These are phyloP conservation scores for Drosophila ezoana DNA, from an alignment of 2,888 invertebrate species.

Conservation along the genomic window DNA sequence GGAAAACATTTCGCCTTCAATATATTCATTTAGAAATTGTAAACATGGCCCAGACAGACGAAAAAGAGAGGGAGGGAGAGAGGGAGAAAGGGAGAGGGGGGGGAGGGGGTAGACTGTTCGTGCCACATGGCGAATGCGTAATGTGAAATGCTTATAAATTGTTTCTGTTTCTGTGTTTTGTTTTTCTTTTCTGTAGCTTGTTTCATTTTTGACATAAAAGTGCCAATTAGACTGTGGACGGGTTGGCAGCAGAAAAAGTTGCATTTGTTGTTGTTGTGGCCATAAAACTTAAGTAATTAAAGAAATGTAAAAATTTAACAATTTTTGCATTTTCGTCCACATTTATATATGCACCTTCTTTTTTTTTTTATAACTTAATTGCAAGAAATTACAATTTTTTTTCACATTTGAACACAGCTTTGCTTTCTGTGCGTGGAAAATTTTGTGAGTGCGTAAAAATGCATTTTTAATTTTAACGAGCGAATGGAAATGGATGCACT, in stretches of 20 bases:
- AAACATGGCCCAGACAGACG: conserved; percentile 66
- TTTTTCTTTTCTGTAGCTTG: conserved; percentile 29
- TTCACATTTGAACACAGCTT: conserved; percentile 39
- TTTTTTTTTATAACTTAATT: conserved; percentile 71
- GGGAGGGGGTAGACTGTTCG: conserved; percentile 11
- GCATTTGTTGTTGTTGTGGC: neutral
- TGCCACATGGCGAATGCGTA: conserved; percentile 74
- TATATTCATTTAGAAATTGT: conserved; percentile 63
- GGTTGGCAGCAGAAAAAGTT: conserved; percentile 12
- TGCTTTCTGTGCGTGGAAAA: conserved; percentile 20
- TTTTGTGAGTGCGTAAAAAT: conserved; percentile 51
- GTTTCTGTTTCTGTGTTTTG: conserved; percentile 23
- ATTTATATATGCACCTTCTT: conserved; percentile 20
- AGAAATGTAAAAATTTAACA: conserved; percentile 49
- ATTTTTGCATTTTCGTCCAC: conserved; percentile 31
- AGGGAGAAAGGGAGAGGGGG: neutral
- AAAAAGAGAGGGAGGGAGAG: conserved; percentile 1
- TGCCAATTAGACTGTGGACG: conserved; percentile 67
- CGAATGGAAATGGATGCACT: conserved; percentile 55
- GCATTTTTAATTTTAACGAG: conserved; percentile 72
- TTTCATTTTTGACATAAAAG: conserved; percentile 65
- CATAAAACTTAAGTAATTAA: conserved; percentile 74
- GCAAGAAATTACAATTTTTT: conserved; percentile 58
- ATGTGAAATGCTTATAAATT: conserved; percentile 59
- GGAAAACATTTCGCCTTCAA: conserved; percentile 59